Evolutionary conservation across 2,797 vertebrate species (phyloP).

Genomic region (Crenuchus spilurus): DNA sequence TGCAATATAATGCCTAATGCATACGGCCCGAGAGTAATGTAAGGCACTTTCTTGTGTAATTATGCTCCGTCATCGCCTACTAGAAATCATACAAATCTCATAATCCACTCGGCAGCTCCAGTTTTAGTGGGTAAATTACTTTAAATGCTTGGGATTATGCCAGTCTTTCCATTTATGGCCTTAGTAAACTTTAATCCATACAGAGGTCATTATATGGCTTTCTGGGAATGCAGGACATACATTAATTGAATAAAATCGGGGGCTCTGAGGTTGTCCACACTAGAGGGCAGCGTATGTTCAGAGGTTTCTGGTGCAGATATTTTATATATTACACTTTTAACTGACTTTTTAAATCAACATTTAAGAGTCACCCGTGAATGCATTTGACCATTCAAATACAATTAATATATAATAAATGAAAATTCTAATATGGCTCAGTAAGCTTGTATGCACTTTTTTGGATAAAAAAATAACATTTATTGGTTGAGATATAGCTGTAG

Average conservation of each 20-base stretch:
- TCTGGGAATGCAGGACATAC: neutral
- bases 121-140: neutral
- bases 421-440: too few species aligned
- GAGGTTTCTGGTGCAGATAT: neutral
- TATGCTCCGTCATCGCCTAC: neutral
- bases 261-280: conserved; percentile 1
- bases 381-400: too few species aligned
- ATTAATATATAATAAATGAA: too few species aligned
- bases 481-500: too few species aligned
- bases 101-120: neutral
- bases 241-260: neutral
- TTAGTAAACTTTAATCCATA: neutral
- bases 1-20: neutral
- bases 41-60: neutral
- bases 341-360: too few species aligned
- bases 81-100: conserved; percentile 1
- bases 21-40: neutral
- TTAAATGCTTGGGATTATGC: neutral
- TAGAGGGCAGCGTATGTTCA: conserved; percentile 36
- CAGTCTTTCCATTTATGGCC: neutral
- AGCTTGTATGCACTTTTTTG: too few species aligned
- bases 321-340: too few species aligned
- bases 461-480: too few species aligned
- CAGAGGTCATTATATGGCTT: neutral
- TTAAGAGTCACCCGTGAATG: too few species aligned